Evolutionary conservation across 2,888 invertebrate genomes (phyloP).

Genomic region (Homarus gammarus): DNA sequence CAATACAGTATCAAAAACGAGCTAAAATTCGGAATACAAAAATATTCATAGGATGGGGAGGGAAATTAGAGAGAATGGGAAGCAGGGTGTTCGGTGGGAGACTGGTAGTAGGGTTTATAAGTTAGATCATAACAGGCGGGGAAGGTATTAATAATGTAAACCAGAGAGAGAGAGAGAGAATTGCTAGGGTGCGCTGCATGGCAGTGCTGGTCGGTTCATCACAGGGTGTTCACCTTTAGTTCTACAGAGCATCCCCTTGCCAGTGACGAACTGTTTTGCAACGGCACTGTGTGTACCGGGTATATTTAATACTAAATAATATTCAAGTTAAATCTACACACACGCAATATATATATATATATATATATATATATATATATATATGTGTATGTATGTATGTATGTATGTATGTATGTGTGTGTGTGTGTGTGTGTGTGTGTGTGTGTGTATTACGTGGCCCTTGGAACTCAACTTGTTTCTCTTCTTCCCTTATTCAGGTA

Average conservation of each 20-base stretch:
- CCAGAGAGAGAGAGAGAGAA: neutral
- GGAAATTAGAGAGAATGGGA: neutral
- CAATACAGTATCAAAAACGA: too few species aligned
- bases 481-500: too few species aligned
- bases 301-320: neutral
- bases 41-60: neutral
- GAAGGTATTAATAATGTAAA: neutral
- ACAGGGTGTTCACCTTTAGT: too few species aligned
- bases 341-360: conserved; percentile 16
- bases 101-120: neutral
- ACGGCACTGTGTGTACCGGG: neutral
- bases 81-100: neutral
- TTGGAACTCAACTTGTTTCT: too few species aligned
- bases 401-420: neutral
- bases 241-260: neutral
- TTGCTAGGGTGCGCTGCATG: neutral
- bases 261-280: neutral
- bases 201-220: too few species aligned
- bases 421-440: too few species aligned
- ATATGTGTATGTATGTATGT: conserved; percentile 10
- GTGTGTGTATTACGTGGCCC: too few species aligned
- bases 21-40: neutral
- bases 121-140: neutral
- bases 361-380: conserved; percentile 14
- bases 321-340: too few species aligned